These are phyloP conservation scores for Drosophila nigromelanica DNA, from an alignment of 1,140 invertebrate genomes.

Conservation along the genomic window DNA sequence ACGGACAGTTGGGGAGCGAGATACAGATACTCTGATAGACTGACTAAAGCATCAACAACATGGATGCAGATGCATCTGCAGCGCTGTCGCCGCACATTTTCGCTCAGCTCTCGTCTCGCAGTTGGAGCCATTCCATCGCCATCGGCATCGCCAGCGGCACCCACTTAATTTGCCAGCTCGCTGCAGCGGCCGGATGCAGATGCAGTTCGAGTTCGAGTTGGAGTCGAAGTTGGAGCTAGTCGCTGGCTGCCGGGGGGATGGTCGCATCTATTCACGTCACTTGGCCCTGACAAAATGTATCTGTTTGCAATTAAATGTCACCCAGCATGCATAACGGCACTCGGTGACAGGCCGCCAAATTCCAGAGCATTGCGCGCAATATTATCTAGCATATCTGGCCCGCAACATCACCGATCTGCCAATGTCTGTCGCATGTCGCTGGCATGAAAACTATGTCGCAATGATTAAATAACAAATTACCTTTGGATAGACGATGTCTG, in stretches of 20 bases:
- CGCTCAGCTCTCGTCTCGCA: constrained; percentile 6
- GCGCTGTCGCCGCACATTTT: constrained; percentile 34
- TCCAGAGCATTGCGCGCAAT: constrained; percentile 34
- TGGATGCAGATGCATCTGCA: constrained; percentile 33
- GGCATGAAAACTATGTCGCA: constrained; percentile 2
- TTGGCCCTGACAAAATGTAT: constrained; percentile 72
- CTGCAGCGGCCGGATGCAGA: constrained; percentile 55
- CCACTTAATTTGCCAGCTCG: constrained; percentile 70
- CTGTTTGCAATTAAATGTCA: constrained; percentile 80
- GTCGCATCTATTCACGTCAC: constrained; percentile 51
- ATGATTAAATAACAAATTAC: background rate
- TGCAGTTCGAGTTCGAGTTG: constrained; percentile 8
- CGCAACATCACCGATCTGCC: constrained; percentile 8
- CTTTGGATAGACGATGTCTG: too few species aligned
- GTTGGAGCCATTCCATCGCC: constrained; percentile 19
- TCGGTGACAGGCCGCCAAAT: constrained; percentile 57
- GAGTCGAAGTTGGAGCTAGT: constrained; percentile 1
- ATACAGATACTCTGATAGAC: constrained; percentile 26
- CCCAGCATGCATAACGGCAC: constrained; percentile 44
- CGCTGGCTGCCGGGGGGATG: constrained; percentile 5
- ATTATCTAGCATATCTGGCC: constrained; percentile 45
- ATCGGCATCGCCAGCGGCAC: constrained; percentile 44
- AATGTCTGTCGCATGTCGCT: background rate
- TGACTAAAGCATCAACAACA: constrained; percentile 29
- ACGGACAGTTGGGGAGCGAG: constrained; percentile 16